Conservation (phyloP, 2,113 vertebrate species). For the Channa maculata region DNA sequence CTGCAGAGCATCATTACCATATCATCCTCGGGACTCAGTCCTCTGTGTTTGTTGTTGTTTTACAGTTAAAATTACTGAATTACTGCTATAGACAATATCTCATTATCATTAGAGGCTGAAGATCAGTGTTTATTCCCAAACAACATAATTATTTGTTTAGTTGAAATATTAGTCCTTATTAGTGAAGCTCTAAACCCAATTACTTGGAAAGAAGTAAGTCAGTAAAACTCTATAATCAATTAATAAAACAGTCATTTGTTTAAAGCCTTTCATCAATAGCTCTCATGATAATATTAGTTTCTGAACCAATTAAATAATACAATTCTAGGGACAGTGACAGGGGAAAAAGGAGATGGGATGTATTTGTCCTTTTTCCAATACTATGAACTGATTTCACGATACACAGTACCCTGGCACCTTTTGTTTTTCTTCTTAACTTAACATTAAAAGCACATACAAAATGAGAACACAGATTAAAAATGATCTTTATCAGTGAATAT, state of each 20-base stretch:
- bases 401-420: too few relatives aligned
- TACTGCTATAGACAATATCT: slow-evolving; percentile 35
- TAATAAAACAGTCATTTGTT: slow-evolving; percentile 11
- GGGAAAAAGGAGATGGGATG: neutral
- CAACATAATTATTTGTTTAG: slow-evolving; percentile 13
- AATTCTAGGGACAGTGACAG: neutral
- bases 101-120: slow-evolving; percentile 39
- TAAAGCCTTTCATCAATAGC: neutral
- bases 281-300: neutral
- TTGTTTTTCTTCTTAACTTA: too few relatives aligned
- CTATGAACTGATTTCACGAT: too few relatives aligned
- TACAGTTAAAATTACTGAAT: slow-evolving; percentile 27
- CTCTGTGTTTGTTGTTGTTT: slow-evolving; percentile 24
- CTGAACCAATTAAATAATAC: neutral
- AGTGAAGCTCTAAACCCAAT: slow-evolving; percentile 24
- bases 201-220: slow-evolving; percentile 16
- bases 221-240: neutral
- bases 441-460: too few relatives aligned
- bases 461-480: too few relatives aligned
- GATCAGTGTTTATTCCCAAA: slow-evolving; percentile 24
- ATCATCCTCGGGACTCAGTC: slow-evolving; percentile 7
- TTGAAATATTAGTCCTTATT: slow-evolving; percentile 25
- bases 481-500: too few relatives aligned
- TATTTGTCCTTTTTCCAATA: neutral
- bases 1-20: slow-evolving; percentile 11